These are phyloP conservation scores for Micronycteris hirsuta DNA, from an alignment of 2,113 vertebrate species.

Conservation along the genomic window DNA sequence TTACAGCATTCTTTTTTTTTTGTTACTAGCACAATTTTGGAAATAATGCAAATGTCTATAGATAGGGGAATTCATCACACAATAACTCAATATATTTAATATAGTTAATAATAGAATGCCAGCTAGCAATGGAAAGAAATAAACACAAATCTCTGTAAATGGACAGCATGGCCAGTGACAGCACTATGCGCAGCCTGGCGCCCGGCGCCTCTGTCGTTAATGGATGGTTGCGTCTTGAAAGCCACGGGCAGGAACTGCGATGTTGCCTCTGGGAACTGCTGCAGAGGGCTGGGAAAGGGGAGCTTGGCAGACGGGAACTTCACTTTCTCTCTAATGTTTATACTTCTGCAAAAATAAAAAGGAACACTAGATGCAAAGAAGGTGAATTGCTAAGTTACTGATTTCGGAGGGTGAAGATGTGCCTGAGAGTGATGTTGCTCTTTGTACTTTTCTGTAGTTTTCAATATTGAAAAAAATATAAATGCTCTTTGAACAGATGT, in stretches of 20 bases:
- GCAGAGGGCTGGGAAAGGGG: not conserved
- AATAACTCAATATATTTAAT: not conserved
- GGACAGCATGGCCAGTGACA: not conserved
- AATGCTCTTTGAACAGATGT: conserved; percentile 39
- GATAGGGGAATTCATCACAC: not conserved
- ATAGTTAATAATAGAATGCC: not conserved
- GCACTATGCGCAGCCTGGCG: accelerated
- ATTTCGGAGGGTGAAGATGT: not conserved
- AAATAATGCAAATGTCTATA: not conserved
- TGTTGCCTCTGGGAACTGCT: not conserved
- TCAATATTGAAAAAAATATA: not conserved
- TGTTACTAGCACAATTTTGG: not conserved
- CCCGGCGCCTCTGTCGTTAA: accelerated
- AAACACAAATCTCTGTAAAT: not conserved
- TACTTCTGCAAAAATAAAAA: conserved; percentile 19
- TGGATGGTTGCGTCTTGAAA: not conserved
- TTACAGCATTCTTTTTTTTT: not conserved
- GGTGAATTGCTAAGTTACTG: not conserved
- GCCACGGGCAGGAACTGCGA: accelerated
- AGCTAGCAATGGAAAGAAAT: not conserved
- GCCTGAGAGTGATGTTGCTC: not conserved
- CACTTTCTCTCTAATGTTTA: not conserved
- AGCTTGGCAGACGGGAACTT: not conserved
- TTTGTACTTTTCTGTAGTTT: conserved; percentile 30
- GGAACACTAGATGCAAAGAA: not conserved